Conservation (phyloP, 2,113 vertebrate genomes). For the Petroica traversi region DNA sequence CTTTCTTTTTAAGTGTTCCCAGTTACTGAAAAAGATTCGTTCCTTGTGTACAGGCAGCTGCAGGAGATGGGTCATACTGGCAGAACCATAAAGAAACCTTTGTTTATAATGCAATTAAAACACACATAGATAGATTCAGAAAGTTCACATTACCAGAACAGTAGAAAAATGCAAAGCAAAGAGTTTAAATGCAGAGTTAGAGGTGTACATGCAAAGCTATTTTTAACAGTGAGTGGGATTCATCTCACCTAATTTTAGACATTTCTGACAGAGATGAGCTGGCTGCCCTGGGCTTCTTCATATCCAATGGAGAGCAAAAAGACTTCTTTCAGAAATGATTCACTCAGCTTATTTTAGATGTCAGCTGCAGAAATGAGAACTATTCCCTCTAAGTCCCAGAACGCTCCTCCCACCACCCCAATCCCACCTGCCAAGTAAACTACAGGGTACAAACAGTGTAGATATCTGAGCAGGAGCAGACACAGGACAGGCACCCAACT, state of each 20-base stretch:
- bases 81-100: neutral
- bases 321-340: neutral
- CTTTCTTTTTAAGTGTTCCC: neutral
- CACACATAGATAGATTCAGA: neutral
- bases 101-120: neutral
- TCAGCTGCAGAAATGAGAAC: neutral
- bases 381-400: neutral
- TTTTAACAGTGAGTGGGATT: slow-evolving; percentile 20
- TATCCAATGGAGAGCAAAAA: neutral
- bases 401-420: neutral
- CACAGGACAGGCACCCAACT: accelerated
- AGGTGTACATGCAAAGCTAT: neutral
- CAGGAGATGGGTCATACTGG: neutral
- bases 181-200: neutral
- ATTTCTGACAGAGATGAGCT: neutral
- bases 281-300: neutral
- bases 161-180: neutral
- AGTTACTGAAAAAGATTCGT: neutral
- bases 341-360: slow-evolving; percentile 9
- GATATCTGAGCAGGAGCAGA: neutral
- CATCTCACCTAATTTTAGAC: slow-evolving; percentile 6
- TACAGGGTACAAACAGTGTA: neutral
- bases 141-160: neutral
- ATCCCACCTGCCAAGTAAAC: neutral
- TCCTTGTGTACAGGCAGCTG: neutral